phyloP scores from a whole-genome alignment of 2,888 invertebrate species.

The Malacosoma neustria region DNA sequence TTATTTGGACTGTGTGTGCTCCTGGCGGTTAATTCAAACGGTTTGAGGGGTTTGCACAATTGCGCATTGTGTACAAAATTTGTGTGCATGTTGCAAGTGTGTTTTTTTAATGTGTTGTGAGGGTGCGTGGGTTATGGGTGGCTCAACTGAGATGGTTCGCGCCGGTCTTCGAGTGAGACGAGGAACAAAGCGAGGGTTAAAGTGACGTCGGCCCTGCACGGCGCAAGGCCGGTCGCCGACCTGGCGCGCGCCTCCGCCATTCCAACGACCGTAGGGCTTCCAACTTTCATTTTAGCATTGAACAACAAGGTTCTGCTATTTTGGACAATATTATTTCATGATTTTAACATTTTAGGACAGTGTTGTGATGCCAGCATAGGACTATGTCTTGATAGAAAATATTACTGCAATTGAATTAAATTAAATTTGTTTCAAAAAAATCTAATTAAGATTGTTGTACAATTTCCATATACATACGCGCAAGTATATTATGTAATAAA shows the following conservation, averaged over 20 bases:
- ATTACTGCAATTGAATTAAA: too few relatives aligned
- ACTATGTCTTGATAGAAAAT: too few relatives aligned
- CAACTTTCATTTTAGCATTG: constrained; percentile 29
- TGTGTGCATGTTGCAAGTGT: not conserved
- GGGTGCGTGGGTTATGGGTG: constrained; percentile 27
- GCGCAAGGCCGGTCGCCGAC: constrained; percentile 72
- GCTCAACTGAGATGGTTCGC: constrained; percentile 23
- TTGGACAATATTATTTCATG: not conserved
- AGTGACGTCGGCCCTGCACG: constrained; percentile 47
- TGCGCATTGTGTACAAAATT: not conserved
- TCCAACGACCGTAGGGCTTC: constrained; percentile 35
- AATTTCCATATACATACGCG: too few relatives aligned
- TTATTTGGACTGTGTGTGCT: not conserved
- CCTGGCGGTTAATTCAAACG: too few relatives aligned
- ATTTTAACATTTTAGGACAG: not conserved
- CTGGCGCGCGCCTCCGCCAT: constrained; percentile 40
- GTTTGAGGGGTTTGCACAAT: too few relatives aligned
- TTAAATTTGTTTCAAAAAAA: too few relatives aligned
- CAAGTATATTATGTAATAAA: not conserved
- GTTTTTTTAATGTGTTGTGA: not conserved
- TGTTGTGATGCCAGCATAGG: too few relatives aligned
- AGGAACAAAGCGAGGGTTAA: constrained; percentile 60
- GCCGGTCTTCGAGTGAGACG: constrained; percentile 27
- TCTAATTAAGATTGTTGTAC: too few relatives aligned
- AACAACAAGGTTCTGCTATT: not conserved